Evolutionary conservation across 2,797 vertebrate species (phyloP).

Genomic region (Enteromius fasciolatus): DNA sequence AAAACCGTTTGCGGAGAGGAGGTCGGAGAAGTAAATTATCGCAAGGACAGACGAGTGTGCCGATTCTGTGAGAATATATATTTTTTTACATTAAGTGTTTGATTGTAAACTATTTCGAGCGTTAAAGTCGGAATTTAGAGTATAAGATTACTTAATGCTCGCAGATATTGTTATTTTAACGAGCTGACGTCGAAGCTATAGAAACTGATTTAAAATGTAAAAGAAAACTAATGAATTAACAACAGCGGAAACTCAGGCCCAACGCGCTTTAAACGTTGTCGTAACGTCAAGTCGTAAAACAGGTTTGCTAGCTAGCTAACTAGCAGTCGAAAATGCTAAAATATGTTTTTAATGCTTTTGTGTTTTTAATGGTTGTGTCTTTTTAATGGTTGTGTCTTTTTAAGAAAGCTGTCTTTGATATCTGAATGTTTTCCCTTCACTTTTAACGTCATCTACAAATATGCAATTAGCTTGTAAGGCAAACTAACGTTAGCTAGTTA

Average conservation of each 20-base stretch:
- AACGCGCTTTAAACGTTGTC: background rate
- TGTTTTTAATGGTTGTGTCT: background rate
- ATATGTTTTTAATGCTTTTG: background rate
- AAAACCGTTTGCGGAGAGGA: background rate
- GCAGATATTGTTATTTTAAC: too few relatives aligned
- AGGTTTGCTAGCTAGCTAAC: background rate
- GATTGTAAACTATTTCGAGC: background rate
- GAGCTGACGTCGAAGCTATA: too few relatives aligned
- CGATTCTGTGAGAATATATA: background rate
- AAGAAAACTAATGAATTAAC: conserved; percentile 2
- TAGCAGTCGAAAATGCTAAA: background rate
- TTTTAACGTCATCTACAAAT: background rate
- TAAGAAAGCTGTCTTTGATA: background rate
- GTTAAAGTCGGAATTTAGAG: background rate
- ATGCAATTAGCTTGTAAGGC: background rate
- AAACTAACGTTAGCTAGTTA: background rate
- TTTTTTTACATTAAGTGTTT: background rate
- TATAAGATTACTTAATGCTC: background rate
- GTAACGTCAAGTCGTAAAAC: conserved; percentile 4
- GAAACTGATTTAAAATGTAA: background rate
- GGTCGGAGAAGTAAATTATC: background rate
- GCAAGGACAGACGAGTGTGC: background rate
- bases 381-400: background rate
- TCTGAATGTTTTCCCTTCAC: background rate
- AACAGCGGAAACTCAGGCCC: background rate